Percentiles rank a stretch among this genome's conserved stretches.
Evolutionary conservation across 2,888 invertebrate genomes (phyloP).

Genomic region (Athalia cordata): DNA sequence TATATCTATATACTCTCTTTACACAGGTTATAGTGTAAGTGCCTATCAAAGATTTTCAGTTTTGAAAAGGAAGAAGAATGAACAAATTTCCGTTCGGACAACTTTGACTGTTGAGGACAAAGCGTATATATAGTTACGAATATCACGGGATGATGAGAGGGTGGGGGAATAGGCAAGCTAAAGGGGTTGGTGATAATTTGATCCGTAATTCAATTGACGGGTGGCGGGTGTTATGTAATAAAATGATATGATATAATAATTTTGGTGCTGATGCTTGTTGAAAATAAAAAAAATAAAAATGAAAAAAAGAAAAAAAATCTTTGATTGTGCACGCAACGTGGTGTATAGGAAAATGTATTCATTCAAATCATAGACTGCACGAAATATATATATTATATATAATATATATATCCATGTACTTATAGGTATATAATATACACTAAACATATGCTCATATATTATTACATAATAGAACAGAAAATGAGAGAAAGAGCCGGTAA

Average conservation of each 20-base stretch:
- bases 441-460: conserved; percentile 14
- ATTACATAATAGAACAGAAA: conserved; percentile 2
- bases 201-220: no score
- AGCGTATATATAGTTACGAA: no score
- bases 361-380: conserved; percentile 68
- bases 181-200: no score
- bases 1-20: conserved; percentile 15
- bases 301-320: conserved; percentile 22
- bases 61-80: not conserved
- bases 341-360: conserved; percentile 62
- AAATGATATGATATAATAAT: not conserved
- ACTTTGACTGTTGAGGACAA: no score
- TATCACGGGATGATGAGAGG: no score
- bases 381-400: conserved; percentile 62
- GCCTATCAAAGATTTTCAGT: conserved; percentile 38
- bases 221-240: not conserved
- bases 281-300: no score
- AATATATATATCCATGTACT: conserved; percentile 5
- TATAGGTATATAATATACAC: conserved; percentile 17
- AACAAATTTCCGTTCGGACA: not conserved
- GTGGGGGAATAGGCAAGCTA: no score
- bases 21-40: conserved; percentile 12
- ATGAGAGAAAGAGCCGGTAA: not conserved
- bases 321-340: conserved; percentile 29
- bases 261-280: conserved; percentile 15